These are phyloP conservation scores for Sarcophaga subvicina DNA, from an alignment of 2,888 invertebrate genomes.

Conservation along the genomic window DNA sequence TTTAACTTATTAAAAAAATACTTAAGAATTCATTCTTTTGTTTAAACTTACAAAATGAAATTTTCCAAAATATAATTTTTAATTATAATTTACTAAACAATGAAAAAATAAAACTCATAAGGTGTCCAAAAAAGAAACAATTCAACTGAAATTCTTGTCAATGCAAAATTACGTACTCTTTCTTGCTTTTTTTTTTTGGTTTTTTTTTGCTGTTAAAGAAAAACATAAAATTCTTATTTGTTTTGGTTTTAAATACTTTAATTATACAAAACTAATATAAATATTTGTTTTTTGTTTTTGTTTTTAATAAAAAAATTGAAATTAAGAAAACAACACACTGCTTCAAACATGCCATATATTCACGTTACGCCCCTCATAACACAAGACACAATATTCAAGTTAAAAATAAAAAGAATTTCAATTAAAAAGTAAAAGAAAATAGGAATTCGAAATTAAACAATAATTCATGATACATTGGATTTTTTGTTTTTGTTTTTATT, in stretches of 20 bases:
- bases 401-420: not conserved
- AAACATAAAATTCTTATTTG: conserved; percentile 2
- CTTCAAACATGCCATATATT: conserved; percentile 66
- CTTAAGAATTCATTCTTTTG: not conserved
- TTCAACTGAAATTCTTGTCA: not conserved
- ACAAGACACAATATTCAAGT: conserved; percentile 55
- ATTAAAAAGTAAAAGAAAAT: conserved; percentile 5
- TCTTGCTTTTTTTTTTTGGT: not conserved
- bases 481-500: not conserved
- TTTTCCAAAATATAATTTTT: not conserved
- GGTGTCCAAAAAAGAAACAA: conserved; percentile 64
- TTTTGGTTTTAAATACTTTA: conserved; percentile 7
- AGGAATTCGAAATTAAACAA: not conserved
- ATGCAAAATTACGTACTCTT: conserved; percentile 67
- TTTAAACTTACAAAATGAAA: not conserved
- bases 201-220: not conserved
- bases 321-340: conserved; percentile 54
- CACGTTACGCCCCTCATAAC: conserved; percentile 67
- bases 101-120: conserved; percentile 31
- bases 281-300: not conserved
- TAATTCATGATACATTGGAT: conserved; percentile 2
- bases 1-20: too few relatives aligned
- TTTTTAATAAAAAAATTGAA: not conserved
- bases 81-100: conserved; percentile 10
- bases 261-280: conserved; percentile 12